These are phyloP conservation scores for Synanthedon andrenaeformis DNA, from an alignment of 2,888 invertebrate species.

Conservation along the genomic window DNA sequence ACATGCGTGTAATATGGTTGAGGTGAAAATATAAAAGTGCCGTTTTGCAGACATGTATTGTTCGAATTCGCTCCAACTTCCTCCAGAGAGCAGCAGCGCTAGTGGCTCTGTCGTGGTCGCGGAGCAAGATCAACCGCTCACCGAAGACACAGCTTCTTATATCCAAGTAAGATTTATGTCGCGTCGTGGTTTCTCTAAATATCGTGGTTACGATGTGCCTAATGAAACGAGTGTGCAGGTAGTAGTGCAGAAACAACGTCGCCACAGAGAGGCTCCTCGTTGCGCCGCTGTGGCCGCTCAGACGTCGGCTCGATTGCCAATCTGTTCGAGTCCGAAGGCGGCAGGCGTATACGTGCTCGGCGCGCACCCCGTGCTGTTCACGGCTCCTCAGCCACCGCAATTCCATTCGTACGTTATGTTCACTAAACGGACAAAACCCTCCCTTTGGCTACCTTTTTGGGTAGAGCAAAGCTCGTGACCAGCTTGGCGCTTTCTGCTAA, in stretches of 20 bases:
- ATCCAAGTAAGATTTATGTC: conserved; percentile 18
- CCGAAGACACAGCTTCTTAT: conserved; percentile 23
- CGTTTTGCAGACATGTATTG: conserved; percentile 2
- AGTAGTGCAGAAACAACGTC: conserved; percentile 21
- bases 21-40: background rate
- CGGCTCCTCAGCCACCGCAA: background rate
- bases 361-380: background rate
- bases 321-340: conserved; percentile 2
- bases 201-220: background rate
- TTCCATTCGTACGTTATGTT: background rate
- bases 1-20: background rate
- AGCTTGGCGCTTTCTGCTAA: no score
- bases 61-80: conserved; percentile 1
- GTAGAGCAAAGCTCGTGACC: no score
- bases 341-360: conserved; percentile 1
- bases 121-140: conserved; percentile 3
- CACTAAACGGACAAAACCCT: background rate
- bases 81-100: conserved; percentile 10
- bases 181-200: conserved; percentile 10
- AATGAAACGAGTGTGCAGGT: background rate
- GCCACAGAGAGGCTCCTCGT: conserved; percentile 5
- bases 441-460: no score
- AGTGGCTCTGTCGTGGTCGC: conserved; percentile 6
- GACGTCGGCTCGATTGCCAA: conserved; percentile 1
- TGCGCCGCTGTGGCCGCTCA: conserved; percentile 12